These are phyloP conservation scores for Hylyphantes graminicola DNA, from an alignment of 1,140 invertebrate species.

Conservation along the genomic window DNA sequence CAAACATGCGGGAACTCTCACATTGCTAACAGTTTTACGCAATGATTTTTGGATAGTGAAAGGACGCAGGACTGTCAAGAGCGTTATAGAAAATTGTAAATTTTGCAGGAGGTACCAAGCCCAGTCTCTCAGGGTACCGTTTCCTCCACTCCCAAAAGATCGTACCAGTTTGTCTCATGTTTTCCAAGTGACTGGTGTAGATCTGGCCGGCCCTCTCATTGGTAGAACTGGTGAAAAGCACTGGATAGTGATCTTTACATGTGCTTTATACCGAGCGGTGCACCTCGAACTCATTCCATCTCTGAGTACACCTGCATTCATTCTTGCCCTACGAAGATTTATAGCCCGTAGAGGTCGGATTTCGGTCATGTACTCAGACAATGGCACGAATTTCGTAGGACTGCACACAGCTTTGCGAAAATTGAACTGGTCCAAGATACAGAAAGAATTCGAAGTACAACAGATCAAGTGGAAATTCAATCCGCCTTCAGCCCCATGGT, in stretches of 20 bases:
- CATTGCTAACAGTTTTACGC: slow-evolving; percentile 5
- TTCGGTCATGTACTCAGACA: slow-evolving; percentile 65
- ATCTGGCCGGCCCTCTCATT: slow-evolving; percentile 65
- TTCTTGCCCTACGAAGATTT: slow-evolving; percentile 67
- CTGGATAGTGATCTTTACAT: slow-evolving; percentile 43
- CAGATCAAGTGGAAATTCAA: slow-evolving; percentile 5
- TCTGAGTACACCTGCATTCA: slow-evolving; percentile 66
- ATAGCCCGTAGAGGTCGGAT: slow-evolving; percentile 66
- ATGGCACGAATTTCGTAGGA: slow-evolving; percentile 67
- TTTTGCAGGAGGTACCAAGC: slow-evolving; percentile 8
- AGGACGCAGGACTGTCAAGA: not conserved
- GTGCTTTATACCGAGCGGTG: slow-evolving; percentile 53
- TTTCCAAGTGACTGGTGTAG: slow-evolving; percentile 65
- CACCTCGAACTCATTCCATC: slow-evolving; percentile 66
- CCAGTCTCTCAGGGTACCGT: not conserved
- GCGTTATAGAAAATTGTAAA: slow-evolving; percentile 20
- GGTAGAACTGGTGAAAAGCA: slow-evolving; percentile 55
- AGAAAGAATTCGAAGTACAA: not conserved
- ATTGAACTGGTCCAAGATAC: slow-evolving; percentile 18
- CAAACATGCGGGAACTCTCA: slow-evolving; percentile 30
- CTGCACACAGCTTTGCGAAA: slow-evolving; percentile 20
- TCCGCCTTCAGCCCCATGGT: slow-evolving; percentile 1
- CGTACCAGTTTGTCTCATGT: slow-evolving; percentile 62
- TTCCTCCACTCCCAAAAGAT: slow-evolving; percentile 62
- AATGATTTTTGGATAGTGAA: slow-evolving; percentile 35